Evolutionary conservation across 2,797 vertebrate species (phyloP).

Genomic region (Syngnathus rostellatus): DNA sequence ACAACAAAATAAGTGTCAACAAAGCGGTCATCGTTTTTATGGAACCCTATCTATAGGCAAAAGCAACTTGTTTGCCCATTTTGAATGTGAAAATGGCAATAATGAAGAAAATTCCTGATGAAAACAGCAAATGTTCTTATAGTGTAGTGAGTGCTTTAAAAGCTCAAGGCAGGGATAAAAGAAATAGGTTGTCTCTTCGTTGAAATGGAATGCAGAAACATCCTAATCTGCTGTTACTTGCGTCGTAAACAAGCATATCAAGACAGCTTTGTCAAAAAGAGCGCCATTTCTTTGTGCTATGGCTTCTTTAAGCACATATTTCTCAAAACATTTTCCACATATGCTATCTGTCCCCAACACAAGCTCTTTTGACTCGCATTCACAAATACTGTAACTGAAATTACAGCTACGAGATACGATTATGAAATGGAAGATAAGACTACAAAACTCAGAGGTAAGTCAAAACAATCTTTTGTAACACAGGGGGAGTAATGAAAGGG

Average conservation of each 20-base stretch:
- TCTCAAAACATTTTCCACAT: neutral
- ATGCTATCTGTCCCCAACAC: neutral
- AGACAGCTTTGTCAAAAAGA: slow-evolving; percentile 57
- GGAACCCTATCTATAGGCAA: too few relatives aligned
- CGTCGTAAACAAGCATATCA: slow-evolving; percentile 56
- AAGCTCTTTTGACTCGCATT: neutral
- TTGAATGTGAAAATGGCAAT: slow-evolving; percentile 60
- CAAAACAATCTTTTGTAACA: too few relatives aligned
- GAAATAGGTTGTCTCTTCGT: slow-evolving; percentile 54
- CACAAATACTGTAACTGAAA: neutral
- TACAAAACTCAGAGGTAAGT: neutral
- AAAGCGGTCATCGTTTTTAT: too few relatives aligned
- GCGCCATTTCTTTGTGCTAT: slow-evolving; percentile 20
- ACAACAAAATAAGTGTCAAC: too few relatives aligned
- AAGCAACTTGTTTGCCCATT: too few relatives aligned
- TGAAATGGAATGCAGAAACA: slow-evolving; percentile 58
- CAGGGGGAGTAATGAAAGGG: too few relatives aligned
- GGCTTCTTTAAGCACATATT: slow-evolving; percentile 16
- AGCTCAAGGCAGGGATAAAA: slow-evolving; percentile 57
- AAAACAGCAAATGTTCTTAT: slow-evolving; percentile 43
- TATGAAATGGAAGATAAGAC: neutral
- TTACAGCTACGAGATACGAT: neutral
- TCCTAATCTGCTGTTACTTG: slow-evolving; percentile 61
- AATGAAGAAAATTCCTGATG: slow-evolving; percentile 47
- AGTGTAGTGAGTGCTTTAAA: slow-evolving; percentile 56